phyloP scores from a whole-genome alignment of 2,888 invertebrate genomes.

The Syritta pipiens region DNA sequence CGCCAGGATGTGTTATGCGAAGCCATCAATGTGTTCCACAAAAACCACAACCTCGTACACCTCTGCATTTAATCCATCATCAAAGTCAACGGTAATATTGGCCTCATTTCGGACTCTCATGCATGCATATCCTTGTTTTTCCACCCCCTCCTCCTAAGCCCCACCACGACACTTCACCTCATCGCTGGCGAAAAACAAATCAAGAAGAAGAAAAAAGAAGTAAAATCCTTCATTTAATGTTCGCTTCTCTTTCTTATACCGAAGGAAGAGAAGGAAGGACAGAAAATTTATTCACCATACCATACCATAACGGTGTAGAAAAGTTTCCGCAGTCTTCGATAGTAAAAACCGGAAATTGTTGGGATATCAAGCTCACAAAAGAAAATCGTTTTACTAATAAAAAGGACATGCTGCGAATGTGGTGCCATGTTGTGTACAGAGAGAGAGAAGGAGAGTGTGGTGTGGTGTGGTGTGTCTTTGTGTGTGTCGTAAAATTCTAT shows the following conservation, averaged over 20 bases:
- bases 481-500: conserved; percentile 19
- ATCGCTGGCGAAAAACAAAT: conserved; percentile 13
- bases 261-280: conserved; percentile 2
- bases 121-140: conserved; percentile 28
- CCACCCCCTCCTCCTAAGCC: too few species aligned
- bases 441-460: not conserved
- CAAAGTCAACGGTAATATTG: conserved; percentile 47
- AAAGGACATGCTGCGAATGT: conserved; percentile 28
- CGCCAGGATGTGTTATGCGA: too few species aligned
- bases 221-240: conserved; percentile 47
- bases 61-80: conserved; percentile 55
- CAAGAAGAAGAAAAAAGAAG: conserved; percentile 22
- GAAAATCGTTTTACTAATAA: conserved; percentile 44
- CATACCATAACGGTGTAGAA: conserved; percentile 23
- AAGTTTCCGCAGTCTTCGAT: conserved; percentile 43
- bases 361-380: conserved; percentile 35
- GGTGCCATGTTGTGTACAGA: not conserved
- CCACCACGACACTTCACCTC: not conserved
- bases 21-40: not conserved
- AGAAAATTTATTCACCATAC: conserved; percentile 39
- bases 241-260: conserved; percentile 24
- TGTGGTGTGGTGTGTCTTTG: too few species aligned
- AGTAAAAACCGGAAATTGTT: conserved; percentile 48
- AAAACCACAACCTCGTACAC: conserved; percentile 20
- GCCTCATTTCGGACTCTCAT: conserved; percentile 32